phyloP scores from a whole-genome alignment of 1,140 invertebrate species.

The Drosophila gunungcola region DNA sequence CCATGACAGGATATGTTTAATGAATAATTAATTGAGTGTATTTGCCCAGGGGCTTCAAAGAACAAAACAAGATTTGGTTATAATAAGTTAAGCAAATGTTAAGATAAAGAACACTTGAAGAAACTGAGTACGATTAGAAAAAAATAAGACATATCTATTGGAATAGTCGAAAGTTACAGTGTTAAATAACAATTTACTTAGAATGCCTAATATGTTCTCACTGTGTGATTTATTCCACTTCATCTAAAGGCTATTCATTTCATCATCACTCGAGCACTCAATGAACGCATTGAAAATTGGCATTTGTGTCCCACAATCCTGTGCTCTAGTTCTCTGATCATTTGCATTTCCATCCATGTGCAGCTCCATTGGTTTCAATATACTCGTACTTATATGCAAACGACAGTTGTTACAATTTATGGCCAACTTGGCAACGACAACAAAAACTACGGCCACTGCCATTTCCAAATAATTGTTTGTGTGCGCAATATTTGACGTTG shows the following conservation, averaged over 20 bases:
- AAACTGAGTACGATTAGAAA: not conserved
- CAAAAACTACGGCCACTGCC: slow-evolving; percentile 34
- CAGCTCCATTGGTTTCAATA: not conserved
- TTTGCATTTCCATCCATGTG: slow-evolving; percentile 25
- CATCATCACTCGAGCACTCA: slow-evolving; percentile 55
- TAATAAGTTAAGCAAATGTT: slow-evolving; percentile 1
- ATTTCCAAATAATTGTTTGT: slow-evolving; percentile 63
- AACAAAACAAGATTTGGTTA: slow-evolving; percentile 6
- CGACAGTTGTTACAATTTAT: slow-evolving; percentile 81
- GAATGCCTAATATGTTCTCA: not conserved
- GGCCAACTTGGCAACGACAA: slow-evolving; percentile 39
- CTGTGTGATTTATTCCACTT: not conserved
- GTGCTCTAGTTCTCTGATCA: slow-evolving; percentile 24
- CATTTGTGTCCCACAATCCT: slow-evolving; percentile 41
- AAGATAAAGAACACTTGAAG: not conserved
- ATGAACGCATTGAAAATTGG: slow-evolving; percentile 61
- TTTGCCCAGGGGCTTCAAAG: slow-evolving; percentile 1
- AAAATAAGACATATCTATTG: too few relatives aligned
- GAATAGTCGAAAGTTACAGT: too few relatives aligned
- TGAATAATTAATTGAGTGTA: slow-evolving; percentile 46
- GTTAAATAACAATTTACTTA: not conserved
- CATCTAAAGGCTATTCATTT: not conserved
- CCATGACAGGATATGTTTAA: slow-evolving; percentile 50
- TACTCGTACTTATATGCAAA: slow-evolving; percentile 65
- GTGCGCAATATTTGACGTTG: slow-evolving; percentile 41